Base-by-base conservation (phyloP, 1,140 invertebrate genomes). In the Musca vetustissima region DNA sequence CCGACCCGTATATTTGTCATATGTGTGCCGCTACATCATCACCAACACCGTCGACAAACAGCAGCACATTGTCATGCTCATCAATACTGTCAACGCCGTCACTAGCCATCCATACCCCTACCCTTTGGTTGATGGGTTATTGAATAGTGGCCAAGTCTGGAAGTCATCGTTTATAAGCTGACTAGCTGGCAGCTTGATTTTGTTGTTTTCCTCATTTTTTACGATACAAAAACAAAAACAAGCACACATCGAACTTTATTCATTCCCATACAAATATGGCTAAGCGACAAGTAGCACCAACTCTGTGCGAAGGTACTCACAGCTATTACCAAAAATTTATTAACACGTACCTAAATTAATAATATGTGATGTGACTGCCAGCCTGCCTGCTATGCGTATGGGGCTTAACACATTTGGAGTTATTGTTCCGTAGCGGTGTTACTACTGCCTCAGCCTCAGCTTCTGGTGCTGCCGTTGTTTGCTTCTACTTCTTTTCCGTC, bases 401-500 rank as follows among this genome's bases (percentile, higher is more conserved):
- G 13, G 36, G 36, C 48, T 74, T 73, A 65, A 74, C 73, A 73
- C 73, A 68, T 74, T 52, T 48, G 36, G 52, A 47, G 15, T 19
- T 68, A 17, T 36, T 61, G 22, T 22, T 25, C 28, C 28, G n/a
- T 32, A 61, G 19, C 57, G 22, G n/a, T 25, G 15, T 25, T 9
- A n/a, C 28, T 32, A 15, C 22, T 25, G 28, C 15, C 66, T 72
- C 69, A 66, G 70, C 7, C 17, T 4, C n/a, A 13, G 50, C 13
- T 53, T 2, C 13, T 53, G 7, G 8, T 53, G 50, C 13, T 53
- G 50, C 13, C 17, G 50, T 24, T 53, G 17, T 19, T 43, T 43
- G 36, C 28, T 28, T 28, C 11, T 43, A 43, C 36, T 43, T 43
- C 36, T 43, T 43, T 43, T 43, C 36, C 36, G 36, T 43, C 36